phyloP scores from a whole-genome alignment of 1,140 invertebrate genomes.

The Ditylenchus dipsaci region DNA sequence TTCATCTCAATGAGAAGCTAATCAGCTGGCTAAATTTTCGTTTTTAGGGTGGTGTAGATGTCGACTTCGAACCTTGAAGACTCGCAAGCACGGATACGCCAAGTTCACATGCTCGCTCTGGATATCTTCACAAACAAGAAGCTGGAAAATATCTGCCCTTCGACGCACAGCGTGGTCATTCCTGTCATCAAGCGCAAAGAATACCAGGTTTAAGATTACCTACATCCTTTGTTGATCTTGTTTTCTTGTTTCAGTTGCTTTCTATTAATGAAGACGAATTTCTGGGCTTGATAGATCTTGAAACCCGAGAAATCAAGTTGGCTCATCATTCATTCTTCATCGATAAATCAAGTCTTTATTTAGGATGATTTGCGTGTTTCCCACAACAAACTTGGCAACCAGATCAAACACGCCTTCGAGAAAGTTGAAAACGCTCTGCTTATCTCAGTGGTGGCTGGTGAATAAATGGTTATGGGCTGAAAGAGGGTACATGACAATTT shows the following conservation, averaged over 20 bases:
- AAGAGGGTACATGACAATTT: too few relatives aligned
- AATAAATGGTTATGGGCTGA: slow-evolving; percentile 51
- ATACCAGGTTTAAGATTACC: slow-evolving; percentile 65
- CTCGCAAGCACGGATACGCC: slow-evolving; percentile 98
- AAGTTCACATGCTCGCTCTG: slow-evolving; percentile 93
- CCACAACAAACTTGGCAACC: slow-evolving; percentile 49
- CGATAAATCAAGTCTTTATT: too few relatives aligned
- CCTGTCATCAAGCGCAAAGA: slow-evolving; percentile 70
- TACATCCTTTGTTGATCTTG: neutral
- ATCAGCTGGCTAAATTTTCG: slow-evolving; percentile 11
- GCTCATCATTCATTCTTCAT: too few relatives aligned
- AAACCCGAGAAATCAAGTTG: slow-evolving; percentile 50
- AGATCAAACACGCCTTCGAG: slow-evolving; percentile 55
- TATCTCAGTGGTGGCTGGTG: slow-evolving; percentile 48
- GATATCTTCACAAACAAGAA: slow-evolving; percentile 96
- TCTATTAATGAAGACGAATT: slow-evolving; percentile 54
- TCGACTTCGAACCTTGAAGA: slow-evolving; percentile 99
- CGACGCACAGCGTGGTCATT: slow-evolving; percentile 96
- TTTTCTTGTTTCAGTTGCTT: slow-evolving; percentile 47
- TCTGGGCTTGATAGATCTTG: slow-evolving; percentile 51
- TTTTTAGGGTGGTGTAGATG: slow-evolving; percentile 81
- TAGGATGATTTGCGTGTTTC: slow-evolving; percentile 39
- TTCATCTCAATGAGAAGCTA: neutral
- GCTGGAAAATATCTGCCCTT: slow-evolving; percentile 97
- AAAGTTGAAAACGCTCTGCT: slow-evolving; percentile 53